Evolutionary conservation across 1,140 invertebrate genomes (phyloP), one percentile per base, ranked within the genome.

Genomic region (Aphidius gifuensis): DNA sequence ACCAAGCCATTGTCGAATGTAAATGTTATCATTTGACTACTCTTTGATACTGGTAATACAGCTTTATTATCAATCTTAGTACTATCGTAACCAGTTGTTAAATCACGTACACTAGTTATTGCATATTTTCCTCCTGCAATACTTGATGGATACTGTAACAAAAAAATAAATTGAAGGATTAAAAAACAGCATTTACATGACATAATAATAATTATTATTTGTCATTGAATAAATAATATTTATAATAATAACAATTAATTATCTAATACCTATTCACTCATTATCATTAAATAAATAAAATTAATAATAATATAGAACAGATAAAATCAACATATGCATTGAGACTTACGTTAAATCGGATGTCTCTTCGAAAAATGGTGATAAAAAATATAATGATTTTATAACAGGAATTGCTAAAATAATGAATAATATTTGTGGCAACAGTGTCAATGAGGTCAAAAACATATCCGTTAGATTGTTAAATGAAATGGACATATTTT

Each of bases 21-120:
- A 76, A 99, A 97, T 3, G 95, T 97, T n/a, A 99, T 91, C 97
- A 99, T 99, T 80, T 97, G 91, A 63, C 87, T 90, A 79, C 82
- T 88, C 62, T 85, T 85, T 23, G 90, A 93, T 1, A 85, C 81
- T 11, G 95, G 94, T 43, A 97, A 78, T 21, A 87, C 83, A 3
- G 94, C 88, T 74, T 86, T 87, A 45, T 89, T 85, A 72, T 91
- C 87, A 5, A 84, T 77, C 65, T 89, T 85, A 44, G 83, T 84
- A 68, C 87, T 92, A 76, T 97, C 94, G 73, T 89, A 93, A 6
- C 96, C 96, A 3, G 87, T 89, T 1, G 93, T 96, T 42, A 99
- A 83, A 80, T 99, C 97, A 58, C 96, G 83, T 1, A 98, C 84
- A 62, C 82, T 80, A 48, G 77, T 82, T 57, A 99, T 89, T 61